These are phyloP conservation scores for Phylloscopus collybita DNA, from an alignment of 2,797 vertebrate species.

Conservation along the genomic window DNA sequence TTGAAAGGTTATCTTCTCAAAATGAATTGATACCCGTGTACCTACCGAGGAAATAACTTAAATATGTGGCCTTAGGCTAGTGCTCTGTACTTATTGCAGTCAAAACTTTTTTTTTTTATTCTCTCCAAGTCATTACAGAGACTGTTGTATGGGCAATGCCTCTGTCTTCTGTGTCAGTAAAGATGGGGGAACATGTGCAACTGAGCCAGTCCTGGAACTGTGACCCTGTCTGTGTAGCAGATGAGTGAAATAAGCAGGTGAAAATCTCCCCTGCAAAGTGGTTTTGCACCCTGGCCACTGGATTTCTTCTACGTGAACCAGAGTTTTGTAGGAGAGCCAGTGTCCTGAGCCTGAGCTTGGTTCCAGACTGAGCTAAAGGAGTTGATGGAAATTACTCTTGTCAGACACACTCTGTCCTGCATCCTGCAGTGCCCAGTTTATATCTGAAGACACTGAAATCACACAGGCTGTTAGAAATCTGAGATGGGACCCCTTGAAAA, in stretches of 20 bases:
- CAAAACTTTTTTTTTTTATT: not conserved
- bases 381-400: not conserved
- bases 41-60: not conserved
- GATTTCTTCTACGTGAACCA: not conserved
- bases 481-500: not conserved
- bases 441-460: not conserved
- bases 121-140: not conserved
- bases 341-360: not conserved
- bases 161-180: not conserved
- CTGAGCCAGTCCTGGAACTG: not conserved
- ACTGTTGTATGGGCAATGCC: not conserved
- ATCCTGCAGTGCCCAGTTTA: not conserved
- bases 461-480: not conserved
- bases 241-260: not conserved
- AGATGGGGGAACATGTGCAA: not conserved
- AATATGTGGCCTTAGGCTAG: not conserved
- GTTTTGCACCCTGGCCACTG: not conserved
- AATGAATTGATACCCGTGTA: not conserved
- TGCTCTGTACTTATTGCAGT: not conserved
- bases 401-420: not conserved
- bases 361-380: not conserved
- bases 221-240: not conserved
- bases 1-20: not conserved
- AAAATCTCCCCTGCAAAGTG: not conserved
- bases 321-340: not conserved